Base-by-base conservation (phyloP, 2,113 vertebrate species). In the Edolisoma coerulescens region DNA sequence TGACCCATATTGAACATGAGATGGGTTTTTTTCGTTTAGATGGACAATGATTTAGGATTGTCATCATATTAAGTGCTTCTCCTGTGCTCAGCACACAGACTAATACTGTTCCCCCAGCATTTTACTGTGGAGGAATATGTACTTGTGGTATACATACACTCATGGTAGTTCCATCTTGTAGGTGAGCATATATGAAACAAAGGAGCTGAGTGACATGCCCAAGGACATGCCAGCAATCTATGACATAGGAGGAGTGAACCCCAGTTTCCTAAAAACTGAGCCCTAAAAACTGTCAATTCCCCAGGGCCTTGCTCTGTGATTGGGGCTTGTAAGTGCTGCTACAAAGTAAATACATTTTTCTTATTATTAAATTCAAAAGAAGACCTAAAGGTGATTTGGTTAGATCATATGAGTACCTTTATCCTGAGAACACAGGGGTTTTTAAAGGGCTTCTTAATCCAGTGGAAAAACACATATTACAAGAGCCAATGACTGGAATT, bases 381-480 rank as follows among this genome's bases (percentile, higher is more conserved):
- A 3, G 49, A 94, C 77, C 73, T 64, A 91, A 84, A 64, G 37
- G 57, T 94, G 41, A 87, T 65, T 95, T 79, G 94, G 71, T 95
- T 76, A 87, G 77, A 76, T 92, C 60, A 15, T 84, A 11, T 89
- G 93, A 95, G 53, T 82, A 91, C 61, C 59, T 95, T 94, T 92
- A 83, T 71, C 61, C 54, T 39, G 28, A 82, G 52, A 92, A 93
- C 77, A 73, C 23, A 75, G 87, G 13, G 28, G 5, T 7, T 63
- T 91, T 89, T 82, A 82, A 91, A 89, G 77, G 61, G 45, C 65
- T 95, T 75, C 84, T 97, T 94, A 95, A 96, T 94, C 89, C 89
- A 87, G 73, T 85, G 84, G 89, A 89, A 95, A 93, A 96, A 96
- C 84, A 68, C 16, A 27, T 88, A 86, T 91, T 93, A 69, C 23